Conservation (phyloP, 2,113 vertebrate genomes). For the Elanus axillaris region DNA sequence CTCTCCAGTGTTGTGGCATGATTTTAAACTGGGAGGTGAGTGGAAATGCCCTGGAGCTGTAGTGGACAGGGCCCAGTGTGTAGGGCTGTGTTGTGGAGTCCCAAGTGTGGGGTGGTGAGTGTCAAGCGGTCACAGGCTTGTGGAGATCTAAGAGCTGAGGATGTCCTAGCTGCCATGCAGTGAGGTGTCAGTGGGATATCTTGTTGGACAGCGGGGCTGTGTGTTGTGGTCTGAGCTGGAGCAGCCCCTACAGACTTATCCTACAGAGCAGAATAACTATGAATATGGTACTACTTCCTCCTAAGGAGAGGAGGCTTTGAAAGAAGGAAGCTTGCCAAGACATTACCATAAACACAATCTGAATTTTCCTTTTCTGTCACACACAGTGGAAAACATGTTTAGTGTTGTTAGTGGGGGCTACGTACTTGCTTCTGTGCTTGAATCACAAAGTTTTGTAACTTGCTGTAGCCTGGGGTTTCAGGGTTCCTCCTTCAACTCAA, state of each 20-base stretch:
- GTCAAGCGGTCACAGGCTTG: rapidly evolving
- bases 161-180: not conserved
- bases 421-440: not conserved
- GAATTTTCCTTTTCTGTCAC: not conserved
- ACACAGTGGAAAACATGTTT: not conserved
- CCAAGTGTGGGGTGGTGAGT: not conserved
- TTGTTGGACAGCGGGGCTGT: rapidly evolving
- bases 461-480: not conserved
- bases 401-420: not conserved
- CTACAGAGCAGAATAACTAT: not conserved
- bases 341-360: not conserved
- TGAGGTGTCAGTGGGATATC: not conserved
- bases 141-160: not conserved
- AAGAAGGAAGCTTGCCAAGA: not conserved
- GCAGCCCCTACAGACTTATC: not conserved
- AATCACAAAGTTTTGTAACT: not conserved
- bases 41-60: not conserved
- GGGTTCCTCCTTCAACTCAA: not conserved
- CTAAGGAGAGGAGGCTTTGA: not conserved
- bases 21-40: not conserved
- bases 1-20: not conserved
- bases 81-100: not conserved
- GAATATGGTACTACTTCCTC: rapidly evolving
- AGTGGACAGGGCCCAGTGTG: not conserved
- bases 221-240: not conserved